Percentiles rank a stretch among this genome's conserved stretches.
Evolutionary conservation across 23 tunicate genomes (phyloP).

Genomic region (Phallusia fumigata): DNA sequence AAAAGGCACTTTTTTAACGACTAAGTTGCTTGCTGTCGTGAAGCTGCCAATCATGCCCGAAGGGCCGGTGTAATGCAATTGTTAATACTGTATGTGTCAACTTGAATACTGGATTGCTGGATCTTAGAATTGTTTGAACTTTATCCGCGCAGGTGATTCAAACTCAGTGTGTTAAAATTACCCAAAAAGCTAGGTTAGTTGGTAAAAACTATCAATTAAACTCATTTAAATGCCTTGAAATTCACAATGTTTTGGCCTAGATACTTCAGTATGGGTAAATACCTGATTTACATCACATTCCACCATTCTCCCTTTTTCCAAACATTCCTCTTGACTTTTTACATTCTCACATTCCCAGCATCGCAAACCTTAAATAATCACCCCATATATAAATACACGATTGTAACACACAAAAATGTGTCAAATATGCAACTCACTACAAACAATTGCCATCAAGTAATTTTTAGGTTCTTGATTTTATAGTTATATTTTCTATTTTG

Average conservation of each 20-base stretch:
- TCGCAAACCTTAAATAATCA: conserved; percentile 16
- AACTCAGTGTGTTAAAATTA: neutral
- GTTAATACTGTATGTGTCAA: too few species aligned
- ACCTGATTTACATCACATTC: conserved; percentile 38
- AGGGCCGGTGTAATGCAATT: too few species aligned
- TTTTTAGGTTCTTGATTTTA: too few species aligned
- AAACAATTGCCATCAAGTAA: too few species aligned
- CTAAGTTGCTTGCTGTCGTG: neutral
- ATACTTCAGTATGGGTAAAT: too few species aligned
- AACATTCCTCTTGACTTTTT: conserved; percentile 47
- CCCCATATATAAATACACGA: neutral
- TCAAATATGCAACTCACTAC: too few species aligned
- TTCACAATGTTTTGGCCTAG: neutral
- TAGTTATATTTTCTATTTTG: too few species aligned
- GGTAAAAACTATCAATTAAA: neutral
- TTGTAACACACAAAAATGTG: too few species aligned
- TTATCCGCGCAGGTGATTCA: too few species aligned
- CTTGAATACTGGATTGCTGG: too few species aligned
- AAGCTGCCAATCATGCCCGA: too few species aligned
- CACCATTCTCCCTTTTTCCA: conserved; percentile 23
- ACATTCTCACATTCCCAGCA: conserved; percentile 74
- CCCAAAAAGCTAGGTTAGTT: neutral
- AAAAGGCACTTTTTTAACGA: neutral
- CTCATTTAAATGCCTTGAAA: neutral
- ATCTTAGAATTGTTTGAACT: too few species aligned